Conservation (phyloP, 2,888 invertebrate species). For the Crepidodera aurea region DNA sequence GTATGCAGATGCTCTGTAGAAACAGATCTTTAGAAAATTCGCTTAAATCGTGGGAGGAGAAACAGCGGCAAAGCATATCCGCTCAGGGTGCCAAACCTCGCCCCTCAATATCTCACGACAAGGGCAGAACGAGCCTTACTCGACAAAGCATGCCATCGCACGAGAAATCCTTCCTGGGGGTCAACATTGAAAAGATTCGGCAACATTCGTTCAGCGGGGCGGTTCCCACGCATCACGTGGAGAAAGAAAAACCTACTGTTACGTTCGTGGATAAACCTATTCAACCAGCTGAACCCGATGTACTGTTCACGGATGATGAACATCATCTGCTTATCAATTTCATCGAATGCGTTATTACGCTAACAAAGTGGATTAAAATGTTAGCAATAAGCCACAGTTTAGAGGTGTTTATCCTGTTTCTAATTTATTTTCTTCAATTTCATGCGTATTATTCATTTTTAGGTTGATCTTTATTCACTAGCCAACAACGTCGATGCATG, state of each 20-base stretch:
- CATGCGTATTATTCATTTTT: background rate
- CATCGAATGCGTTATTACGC: conserved; percentile 82
- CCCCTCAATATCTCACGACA: conserved; percentile 59
- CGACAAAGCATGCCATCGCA: conserved; percentile 60
- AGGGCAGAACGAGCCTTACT: conserved; percentile 57
- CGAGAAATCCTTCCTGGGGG: conserved; percentile 59
- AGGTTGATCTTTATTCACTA: conserved; percentile 74
- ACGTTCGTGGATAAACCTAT: conserved; percentile 56
- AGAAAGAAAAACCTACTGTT: conserved; percentile 52
- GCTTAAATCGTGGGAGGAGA: conserved; percentile 86
- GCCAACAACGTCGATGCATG: conserved; percentile 76
- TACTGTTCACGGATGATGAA: conserved; percentile 70
- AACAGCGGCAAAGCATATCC: conserved; percentile 71
- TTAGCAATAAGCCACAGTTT: conserved; percentile 70
- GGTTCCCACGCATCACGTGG: conserved; percentile 49
- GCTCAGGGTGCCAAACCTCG: conserved; percentile 61
- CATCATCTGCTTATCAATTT: conserved; percentile 76
- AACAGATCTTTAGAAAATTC: conserved; percentile 92
- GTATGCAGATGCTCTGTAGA: conserved; percentile 94
- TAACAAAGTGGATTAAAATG: conserved; percentile 83
- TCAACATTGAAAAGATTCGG: conserved; percentile 59
- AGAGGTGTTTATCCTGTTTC: conserved; percentile 58
- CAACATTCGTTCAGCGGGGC: conserved; percentile 61
- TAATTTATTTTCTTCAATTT: conserved; percentile 8
- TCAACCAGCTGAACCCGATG: conserved; percentile 57